Percentiles rank a stretch among this genome's conserved stretches.
Conservation (phyloP, 2,113 vertebrate species). For the Anolis carolinensis region DNA sequence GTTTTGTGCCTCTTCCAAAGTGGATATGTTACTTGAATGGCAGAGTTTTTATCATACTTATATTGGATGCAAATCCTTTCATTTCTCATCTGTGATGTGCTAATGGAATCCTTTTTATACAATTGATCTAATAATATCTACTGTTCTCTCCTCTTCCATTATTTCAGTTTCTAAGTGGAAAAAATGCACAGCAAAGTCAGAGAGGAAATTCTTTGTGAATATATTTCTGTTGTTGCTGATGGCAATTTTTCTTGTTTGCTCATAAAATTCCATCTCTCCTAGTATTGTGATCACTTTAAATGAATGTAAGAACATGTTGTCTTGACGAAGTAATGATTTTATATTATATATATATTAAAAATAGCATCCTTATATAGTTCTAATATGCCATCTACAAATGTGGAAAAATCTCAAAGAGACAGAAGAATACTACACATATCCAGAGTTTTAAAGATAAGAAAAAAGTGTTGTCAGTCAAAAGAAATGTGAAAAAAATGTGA, state of each 20-base stretch:
- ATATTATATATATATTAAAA: too few relatives aligned
- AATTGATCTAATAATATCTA: constrained; percentile 65
- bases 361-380: not conserved
- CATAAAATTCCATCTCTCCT: constrained; percentile 19
- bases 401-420: not conserved
- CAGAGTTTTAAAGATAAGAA: not conserved
- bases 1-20: constrained; percentile 42
- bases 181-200: constrained; percentile 37
- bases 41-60: constrained; percentile 61
- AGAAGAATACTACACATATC: not conserved
- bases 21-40: constrained; percentile 49
- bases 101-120: constrained; percentile 67
- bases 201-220: constrained; percentile 46
- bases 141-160: constrained; percentile 46
- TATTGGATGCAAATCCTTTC: constrained; percentile 62
- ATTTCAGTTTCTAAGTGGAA: constrained; percentile 52
- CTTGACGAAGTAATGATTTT: not conserved
- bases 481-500: too few relatives aligned
- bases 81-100: constrained; percentile 59
- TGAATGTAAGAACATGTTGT: not conserved
- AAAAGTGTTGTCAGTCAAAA: not conserved
- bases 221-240: constrained; percentile 52
- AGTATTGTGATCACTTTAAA: constrained; percentile 24
- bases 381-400: not conserved
- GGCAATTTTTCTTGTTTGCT: constrained; percentile 29